These are phyloP conservation scores for Coptotermes formosanus DNA, from an alignment of 1,140 invertebrate species.

Conservation along the genomic window DNA sequence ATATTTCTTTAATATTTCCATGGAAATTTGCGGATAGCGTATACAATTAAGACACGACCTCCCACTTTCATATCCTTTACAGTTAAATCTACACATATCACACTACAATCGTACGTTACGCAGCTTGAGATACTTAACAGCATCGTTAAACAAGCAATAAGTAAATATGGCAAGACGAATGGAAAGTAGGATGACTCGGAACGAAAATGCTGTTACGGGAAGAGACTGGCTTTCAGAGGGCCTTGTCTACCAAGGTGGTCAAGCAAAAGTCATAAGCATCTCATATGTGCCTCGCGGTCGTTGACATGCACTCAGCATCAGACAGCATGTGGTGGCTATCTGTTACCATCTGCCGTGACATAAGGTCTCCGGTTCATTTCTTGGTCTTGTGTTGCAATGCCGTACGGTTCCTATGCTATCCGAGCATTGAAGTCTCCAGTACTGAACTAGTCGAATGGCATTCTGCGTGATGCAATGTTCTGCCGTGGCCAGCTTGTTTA, in stretches of 20 bases:
- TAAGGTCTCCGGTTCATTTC: slow-evolving; percentile 17
- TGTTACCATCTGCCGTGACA: background rate
- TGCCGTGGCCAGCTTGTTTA: background rate
- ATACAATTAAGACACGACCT: no score
- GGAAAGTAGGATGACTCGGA: no score
- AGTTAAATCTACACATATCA: no score
- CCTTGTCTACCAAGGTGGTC: background rate
- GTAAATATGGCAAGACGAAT: no score
- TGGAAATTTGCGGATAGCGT: no score
- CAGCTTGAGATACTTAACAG: no score
- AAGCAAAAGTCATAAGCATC: background rate
- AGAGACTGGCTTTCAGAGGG: no score
- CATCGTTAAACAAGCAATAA: no score
- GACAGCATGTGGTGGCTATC: background rate
- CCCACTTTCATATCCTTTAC: no score
- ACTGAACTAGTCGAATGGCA: background rate
- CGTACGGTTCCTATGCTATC: background rate
- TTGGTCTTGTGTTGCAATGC: background rate
- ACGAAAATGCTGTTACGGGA: no score
- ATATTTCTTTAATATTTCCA: no score
- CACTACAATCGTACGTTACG: no score
- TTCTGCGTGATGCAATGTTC: background rate
- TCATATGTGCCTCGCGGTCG: background rate
- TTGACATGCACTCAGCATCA: background rate
- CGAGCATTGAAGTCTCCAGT: background rate